Percentiles rank a stretch among this genome's conserved stretches.
Conservation (phyloP, 2,888 invertebrate genomes). For the Micoletzkya japonica region DNA sequence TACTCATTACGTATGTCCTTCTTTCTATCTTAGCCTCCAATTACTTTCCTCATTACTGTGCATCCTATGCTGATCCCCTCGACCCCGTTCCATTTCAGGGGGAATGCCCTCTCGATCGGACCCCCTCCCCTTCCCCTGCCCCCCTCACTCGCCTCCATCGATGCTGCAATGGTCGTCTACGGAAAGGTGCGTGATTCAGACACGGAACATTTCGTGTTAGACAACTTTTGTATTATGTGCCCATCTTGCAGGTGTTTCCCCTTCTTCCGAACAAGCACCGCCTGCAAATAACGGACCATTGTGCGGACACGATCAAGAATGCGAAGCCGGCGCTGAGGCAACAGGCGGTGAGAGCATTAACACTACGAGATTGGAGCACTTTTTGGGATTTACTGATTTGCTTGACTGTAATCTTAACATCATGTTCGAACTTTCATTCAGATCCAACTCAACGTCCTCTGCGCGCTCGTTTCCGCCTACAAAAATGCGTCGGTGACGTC, state of each 20-base stretch:
- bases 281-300: conserved; percentile 91
- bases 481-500: conserved; percentile 66
- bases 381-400: neutral
- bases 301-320: conserved; percentile 81
- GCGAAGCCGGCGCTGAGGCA: conserved; percentile 38
- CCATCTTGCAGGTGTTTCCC: conserved; percentile 79
- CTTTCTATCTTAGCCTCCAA: neutral
- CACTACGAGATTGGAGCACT: neutral
- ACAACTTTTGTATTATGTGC: neutral
- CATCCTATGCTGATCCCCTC: neutral
- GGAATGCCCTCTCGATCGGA: conserved; percentile 35
- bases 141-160: conserved; percentile 91
- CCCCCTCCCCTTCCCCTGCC: conserved; percentile 72
- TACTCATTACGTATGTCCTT: conserved; percentile 68
- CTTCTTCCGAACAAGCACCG: conserved; percentile 92
- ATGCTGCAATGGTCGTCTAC: conserved; percentile 87
- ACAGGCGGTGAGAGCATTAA: conserved; percentile 35
- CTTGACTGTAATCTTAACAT: no score
- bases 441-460: conserved; percentile 88
- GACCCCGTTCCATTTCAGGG: conserved; percentile 3
- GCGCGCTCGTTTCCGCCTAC: conserved; percentile 85
- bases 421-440: conserved; percentile 31
- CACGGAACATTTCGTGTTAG: no score
- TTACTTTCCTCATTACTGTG: neutral
- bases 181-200: conserved; percentile 70